These are phyloP conservation scores for Galleria mellonella DNA, from an alignment of 1,140 invertebrate species.

Conservation along the genomic window DNA sequence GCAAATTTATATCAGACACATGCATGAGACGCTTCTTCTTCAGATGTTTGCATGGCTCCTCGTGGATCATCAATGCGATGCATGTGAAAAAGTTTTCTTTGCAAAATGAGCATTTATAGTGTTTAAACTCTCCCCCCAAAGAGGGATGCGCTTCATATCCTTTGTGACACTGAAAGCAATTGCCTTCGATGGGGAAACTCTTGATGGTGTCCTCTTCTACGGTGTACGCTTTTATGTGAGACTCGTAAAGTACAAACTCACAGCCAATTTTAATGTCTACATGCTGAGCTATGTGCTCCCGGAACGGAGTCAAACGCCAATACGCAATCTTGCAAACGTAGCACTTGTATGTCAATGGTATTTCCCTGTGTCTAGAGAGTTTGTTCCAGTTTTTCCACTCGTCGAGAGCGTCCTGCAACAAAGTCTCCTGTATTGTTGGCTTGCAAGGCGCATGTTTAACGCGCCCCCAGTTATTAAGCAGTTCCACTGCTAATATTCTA, in stretches of 20 bases:
- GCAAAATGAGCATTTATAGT: background rate
- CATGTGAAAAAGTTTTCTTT: constrained; percentile 2
- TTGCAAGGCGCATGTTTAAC: too few species aligned
- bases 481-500: too few species aligned
- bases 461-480: too few species aligned
- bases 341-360: constrained; percentile 25
- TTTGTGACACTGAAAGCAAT: constrained; percentile 8
- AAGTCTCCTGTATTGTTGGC: background rate
- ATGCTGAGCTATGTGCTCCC: constrained; percentile 17
- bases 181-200: background rate
- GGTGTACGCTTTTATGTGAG: constrained; percentile 9
- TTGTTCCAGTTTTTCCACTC: background rate
- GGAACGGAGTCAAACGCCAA: constrained; percentile 24
- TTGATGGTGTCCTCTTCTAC: background rate
- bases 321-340: constrained; percentile 17
- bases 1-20: background rate
- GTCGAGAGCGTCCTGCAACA: background rate
- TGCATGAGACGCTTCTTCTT: background rate
- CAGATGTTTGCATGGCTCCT: background rate
- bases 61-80: background rate
- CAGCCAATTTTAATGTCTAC: background rate
- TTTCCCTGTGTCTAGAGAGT: background rate
- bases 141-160: background rate
- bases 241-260: constrained; percentile 8
- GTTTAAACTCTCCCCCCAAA: background rate